Percentiles rank a stretch among this genome's conserved stretches.
phyloP scores from a whole-genome alignment of 1,140 invertebrate species.

The Diplogasteroides magnus region DNA sequence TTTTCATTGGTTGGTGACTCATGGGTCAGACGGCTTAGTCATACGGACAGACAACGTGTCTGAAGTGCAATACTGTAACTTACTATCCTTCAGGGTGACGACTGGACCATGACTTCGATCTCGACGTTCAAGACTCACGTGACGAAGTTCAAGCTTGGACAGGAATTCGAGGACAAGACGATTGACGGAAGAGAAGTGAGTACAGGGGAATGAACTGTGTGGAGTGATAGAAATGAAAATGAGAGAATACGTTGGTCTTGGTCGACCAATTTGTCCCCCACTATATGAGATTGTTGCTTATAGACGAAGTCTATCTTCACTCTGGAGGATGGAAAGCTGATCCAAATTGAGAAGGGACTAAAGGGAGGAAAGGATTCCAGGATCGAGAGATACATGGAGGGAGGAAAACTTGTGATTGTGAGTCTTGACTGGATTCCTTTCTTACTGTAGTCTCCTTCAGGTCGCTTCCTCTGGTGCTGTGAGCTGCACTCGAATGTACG shows the following conservation, averaged over 20 bases:
- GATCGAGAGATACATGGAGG: constrained; percentile 36
- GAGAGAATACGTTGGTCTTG: no score
- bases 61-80: no score
- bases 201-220: constrained; percentile 1
- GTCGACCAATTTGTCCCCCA: no score
- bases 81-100: no score
- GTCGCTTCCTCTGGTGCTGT: background rate
- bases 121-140: constrained; percentile 77
- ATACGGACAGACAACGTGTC: no score
- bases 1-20: no score
- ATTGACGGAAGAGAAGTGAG: constrained; percentile 75
- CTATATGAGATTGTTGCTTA: no score
- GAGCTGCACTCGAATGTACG: background rate
- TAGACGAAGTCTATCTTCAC: constrained; percentile 26
- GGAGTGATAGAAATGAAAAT: background rate
- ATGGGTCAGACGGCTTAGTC: no score
- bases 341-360: constrained; percentile 31
- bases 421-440: constrained; percentile 14
- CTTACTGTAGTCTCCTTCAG: no score
- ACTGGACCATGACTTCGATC: constrained; percentile 69
- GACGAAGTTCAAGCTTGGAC: constrained; percentile 72
- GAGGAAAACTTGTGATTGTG: constrained; percentile 42
- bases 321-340: constrained; percentile 21
- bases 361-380: constrained; percentile 26
- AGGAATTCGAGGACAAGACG: constrained; percentile 79